phyloP scores from a whole-genome alignment of 37 sponge, comb jelly and placozoan genomes.

The Halichondria panicea region DNA sequence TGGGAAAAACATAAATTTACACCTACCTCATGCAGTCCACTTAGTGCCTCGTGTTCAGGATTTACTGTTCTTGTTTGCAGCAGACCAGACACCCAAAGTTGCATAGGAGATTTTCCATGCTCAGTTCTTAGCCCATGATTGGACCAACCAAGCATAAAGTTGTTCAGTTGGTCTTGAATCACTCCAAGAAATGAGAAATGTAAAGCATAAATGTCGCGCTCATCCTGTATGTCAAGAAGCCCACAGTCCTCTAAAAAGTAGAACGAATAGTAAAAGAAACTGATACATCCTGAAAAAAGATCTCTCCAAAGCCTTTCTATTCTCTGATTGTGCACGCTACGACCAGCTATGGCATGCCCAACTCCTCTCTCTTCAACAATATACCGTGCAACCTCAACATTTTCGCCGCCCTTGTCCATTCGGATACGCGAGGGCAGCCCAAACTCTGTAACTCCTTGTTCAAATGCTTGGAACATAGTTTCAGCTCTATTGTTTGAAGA shows the following conservation, averaged over 20 bases:
- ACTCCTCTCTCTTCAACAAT: constrained; percentile 68
- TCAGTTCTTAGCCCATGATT: constrained; percentile 41
- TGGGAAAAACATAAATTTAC: neutral
- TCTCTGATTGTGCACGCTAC: constrained; percentile 72
- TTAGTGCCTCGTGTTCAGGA: constrained; percentile 21
- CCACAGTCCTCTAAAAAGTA: constrained; percentile 48
- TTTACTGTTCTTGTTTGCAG: neutral
- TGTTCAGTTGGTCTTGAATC: constrained; percentile 49
- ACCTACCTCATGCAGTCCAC: neutral
- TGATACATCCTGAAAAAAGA: constrained; percentile 44
- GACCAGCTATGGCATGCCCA: constrained; percentile 56
- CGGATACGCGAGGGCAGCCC: constrained; percentile 72
- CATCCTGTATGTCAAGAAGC: constrained; percentile 25
- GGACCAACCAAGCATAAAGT: constrained; percentile 55
- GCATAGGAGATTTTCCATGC: constrained; percentile 26
- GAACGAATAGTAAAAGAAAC: constrained; percentile 50
- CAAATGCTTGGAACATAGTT: constrained; percentile 56
- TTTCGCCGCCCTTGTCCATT: constrained; percentile 70
- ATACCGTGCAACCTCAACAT: constrained; percentile 46
- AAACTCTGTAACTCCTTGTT: constrained; percentile 42
- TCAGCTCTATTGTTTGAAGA: constrained; percentile 54
- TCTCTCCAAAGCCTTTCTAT: constrained; percentile 77
- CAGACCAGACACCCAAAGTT: constrained; percentile 48
- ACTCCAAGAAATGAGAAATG: constrained; percentile 48
- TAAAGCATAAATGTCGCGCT: constrained; percentile 46